Evolutionary conservation across 2,113 vertebrate genomes (phyloP).

Genomic region (Grus americana): DNA sequence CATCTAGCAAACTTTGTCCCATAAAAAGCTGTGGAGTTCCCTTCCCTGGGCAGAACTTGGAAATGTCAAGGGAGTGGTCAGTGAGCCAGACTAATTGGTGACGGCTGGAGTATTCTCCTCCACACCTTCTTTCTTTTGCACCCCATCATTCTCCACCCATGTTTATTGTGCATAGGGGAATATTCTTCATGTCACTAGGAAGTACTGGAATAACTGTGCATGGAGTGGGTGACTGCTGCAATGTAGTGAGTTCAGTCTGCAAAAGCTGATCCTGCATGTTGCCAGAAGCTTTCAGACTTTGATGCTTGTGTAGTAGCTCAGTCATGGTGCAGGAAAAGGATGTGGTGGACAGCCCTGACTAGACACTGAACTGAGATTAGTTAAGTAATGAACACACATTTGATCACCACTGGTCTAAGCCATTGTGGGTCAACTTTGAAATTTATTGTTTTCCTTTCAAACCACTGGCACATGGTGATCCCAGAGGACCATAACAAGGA

Average conservation of each 20-base stretch:
- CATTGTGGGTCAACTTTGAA: not conserved
- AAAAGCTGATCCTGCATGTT: not conserved
- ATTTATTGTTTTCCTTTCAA: not conserved
- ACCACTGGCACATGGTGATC: not conserved
- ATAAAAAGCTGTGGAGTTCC: not conserved
- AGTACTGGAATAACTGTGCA: not conserved
- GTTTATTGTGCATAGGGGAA: not conserved
- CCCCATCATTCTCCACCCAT: rapidly evolving
- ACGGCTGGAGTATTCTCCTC: not conserved
- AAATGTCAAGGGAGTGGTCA: not conserved
- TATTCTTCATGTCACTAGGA: not conserved
- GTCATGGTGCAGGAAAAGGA: not conserved
- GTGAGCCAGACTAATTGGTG: not conserved
- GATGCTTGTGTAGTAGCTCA: not conserved
- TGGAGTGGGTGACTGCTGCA: not conserved
- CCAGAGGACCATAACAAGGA: not conserved
- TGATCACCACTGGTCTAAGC: not conserved
- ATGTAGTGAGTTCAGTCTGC: not conserved
- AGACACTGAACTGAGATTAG: not conserved
- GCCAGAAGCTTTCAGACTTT: not conserved
- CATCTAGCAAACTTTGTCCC: not conserved
- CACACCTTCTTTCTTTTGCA: not conserved
- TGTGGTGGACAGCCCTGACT: not conserved
- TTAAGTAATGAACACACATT: not conserved
- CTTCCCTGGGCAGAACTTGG: not conserved